A percentile compares a stretch with the other conserved stretches of the same genome.
Evolutionary conservation across 2,797 vertebrate genomes (phyloP).

Genomic region (Podarcis siculus): DNA sequence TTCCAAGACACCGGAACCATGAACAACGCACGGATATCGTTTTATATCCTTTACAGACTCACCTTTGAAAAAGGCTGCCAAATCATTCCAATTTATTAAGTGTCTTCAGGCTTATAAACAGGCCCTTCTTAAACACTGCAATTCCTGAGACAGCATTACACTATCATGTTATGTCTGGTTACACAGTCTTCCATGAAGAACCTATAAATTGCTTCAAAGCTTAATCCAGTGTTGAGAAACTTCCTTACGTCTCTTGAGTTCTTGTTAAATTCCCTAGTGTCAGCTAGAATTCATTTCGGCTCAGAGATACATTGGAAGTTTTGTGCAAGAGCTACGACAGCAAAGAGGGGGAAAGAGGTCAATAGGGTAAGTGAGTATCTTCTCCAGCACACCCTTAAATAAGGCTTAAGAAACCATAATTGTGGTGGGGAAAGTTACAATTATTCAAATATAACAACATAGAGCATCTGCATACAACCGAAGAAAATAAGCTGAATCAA

Average conservation of each 20-base stretch:
- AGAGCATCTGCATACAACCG: no score
- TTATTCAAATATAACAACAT: no score
- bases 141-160: not conserved
- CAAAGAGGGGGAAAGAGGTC: not conserved
- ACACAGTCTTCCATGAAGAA: not conserved
- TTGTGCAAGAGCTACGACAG: not conserved
- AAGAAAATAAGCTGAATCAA: no score
- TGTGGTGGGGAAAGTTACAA: no score
- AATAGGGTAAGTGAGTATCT: not conserved
- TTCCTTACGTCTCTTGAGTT: slow-evolving; percentile 2
- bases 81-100: slow-evolving; percentile 20
- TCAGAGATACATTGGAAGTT: not conserved
- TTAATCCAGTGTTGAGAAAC: slow-evolving; percentile 19
- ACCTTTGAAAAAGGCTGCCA: slow-evolving; percentile 13
- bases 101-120: slow-evolving; percentile 11
- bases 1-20: not conserved
- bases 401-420: not conserved
- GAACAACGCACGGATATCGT: not conserved
- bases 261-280: slow-evolving; percentile 8
- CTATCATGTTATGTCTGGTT: slow-evolving; percentile 4
- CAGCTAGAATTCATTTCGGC: not conserved
- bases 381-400: no score
- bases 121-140: not conserved
- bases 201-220: slow-evolving; percentile 6
- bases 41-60: not conserved